Conservation (phyloP, 2,888 invertebrate species). For the Ichneumoninae sp. region DNA sequence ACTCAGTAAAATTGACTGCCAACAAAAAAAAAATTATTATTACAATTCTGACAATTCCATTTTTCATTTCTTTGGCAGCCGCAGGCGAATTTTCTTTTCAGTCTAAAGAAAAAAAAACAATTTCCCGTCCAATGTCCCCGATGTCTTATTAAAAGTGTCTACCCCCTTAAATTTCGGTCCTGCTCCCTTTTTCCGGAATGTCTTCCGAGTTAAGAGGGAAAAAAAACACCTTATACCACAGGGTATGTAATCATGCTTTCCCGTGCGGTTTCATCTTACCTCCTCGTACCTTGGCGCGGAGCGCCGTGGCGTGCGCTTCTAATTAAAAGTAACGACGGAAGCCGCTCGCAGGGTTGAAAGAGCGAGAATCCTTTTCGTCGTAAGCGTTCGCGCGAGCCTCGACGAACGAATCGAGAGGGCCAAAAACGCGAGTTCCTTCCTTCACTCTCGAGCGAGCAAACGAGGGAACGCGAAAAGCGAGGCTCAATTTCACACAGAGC, state of each 20-base stretch:
- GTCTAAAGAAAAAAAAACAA: not conserved
- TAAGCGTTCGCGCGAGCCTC: not conserved
- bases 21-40: no score
- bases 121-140: not conserved
- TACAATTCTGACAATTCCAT: no score
- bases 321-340: constrained; percentile 58
- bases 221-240: not conserved
- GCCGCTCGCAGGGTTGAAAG: not conserved
- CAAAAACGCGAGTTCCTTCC: constrained; percentile 18
- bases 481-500: constrained; percentile 63
- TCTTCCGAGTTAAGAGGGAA: not conserved
- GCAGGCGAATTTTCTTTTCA: not conserved
- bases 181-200: not conserved
- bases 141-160: not conserved
- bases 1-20: no score
- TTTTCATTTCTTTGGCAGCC: no score
- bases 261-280: constrained; percentile 35
- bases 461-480: constrained; percentile 37
- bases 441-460: constrained; percentile 31
- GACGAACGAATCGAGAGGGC: constrained; percentile 33
- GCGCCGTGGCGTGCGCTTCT: constrained; percentile 7
- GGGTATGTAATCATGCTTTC: constrained; percentile 26
- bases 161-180: not conserved
- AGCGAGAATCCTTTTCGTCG: not conserved
- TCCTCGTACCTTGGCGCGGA: constrained; percentile 19